Base-by-base conservation (phyloP, 2,797 vertebrate species). In the Pipistrellus pipistrellus region DNA sequence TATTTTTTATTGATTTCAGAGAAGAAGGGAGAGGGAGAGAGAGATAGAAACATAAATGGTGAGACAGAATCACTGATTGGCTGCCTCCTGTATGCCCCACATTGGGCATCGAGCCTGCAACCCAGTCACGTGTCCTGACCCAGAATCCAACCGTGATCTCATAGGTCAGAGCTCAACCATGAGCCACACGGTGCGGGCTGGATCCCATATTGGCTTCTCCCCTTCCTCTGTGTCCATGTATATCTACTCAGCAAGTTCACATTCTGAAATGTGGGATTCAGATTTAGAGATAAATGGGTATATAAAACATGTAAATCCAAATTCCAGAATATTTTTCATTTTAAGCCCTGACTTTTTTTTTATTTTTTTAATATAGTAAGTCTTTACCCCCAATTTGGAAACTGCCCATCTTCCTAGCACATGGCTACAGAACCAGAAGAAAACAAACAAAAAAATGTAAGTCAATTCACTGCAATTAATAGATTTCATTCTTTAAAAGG, bases 381-480 rank as follows among this genome's bases (percentile, higher is more conserved):
- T 75, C 51, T 38, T 93, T 25, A 53, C 0, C 15, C n/a, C 1
- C 20, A 46, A 46, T 73, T 73, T 89, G 76, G 80, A 83, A 91
- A 88, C 51, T 25, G 41, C 32, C 25, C 46, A 83, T 8, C 51
- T 59, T 94, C 80, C 64, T 38, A 72, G 38, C 83, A 69, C 18
- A 88, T 0, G 72, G 3, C n/a, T n/a, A 71, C 76, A 73, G 15
- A 41, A 77, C 18, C 51, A 80, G 27, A 94, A 53, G 20, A 53
- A 57, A 95, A 71, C 21, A 53, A 72, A 94, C 35, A 62, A 80
- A 53, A 64, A 85, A 59, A 25, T 17, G 48, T 44, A 53, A 86
- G 38, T 44, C n/a, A 21, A 53, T 51, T 75, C 59, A 44, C 3
- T 55, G 17, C 27, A 62, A 85, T 69, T 90, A 51, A 72, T 8